Evolutionary conservation across 1,140 invertebrate species (phyloP), one percentile per base, ranked within the genome.

Genomic region (Drosophila lowei): DNA sequence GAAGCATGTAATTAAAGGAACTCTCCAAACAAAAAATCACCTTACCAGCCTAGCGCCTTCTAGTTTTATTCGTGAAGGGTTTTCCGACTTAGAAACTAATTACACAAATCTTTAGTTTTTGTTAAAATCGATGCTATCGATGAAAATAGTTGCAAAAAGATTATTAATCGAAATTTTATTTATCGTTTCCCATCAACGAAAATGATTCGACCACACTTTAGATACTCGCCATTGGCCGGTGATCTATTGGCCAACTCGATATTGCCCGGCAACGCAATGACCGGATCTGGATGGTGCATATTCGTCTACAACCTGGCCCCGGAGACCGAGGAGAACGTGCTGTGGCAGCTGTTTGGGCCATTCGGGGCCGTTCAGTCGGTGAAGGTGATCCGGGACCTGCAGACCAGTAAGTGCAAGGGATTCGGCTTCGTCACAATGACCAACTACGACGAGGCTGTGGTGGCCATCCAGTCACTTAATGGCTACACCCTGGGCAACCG

Each of bases 391-490:
- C 94, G 96, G 77, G 97, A 98, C 92, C 94, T 96, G 72, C 95
- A 97, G 80, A 97, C 96, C 56, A 96, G 97, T 92, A 98, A 98
- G 91, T 98, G 97, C 93, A 98, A 97, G 93, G 97, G 97, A 55
- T 98, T 97, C 91, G 97, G 96, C 52, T 97, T 98, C 92, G 96
- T 98, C 55, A 97, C 96, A 53, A 98, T 98, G 97, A 97, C 96
- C 90, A 97, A 97, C 92, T 98, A 98, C 90, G 96, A 98, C 85
- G 97, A 98, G 91, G 96, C 97, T 49, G 93, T 97, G 61, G 95
- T 97, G 77, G 97, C 97, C 54, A 97, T 98, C 79, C 96, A 97
- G 92, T 96, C 95, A 62, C 93, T 98, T 68, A 98, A 98, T 92
- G 97, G 97, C 77, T 97, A 97, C 92, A 96, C 96, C 66, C 93